phyloP scores from a whole-genome alignment of 2,888 invertebrate genomes.

The Listrodromus nycthemerus region DNA sequence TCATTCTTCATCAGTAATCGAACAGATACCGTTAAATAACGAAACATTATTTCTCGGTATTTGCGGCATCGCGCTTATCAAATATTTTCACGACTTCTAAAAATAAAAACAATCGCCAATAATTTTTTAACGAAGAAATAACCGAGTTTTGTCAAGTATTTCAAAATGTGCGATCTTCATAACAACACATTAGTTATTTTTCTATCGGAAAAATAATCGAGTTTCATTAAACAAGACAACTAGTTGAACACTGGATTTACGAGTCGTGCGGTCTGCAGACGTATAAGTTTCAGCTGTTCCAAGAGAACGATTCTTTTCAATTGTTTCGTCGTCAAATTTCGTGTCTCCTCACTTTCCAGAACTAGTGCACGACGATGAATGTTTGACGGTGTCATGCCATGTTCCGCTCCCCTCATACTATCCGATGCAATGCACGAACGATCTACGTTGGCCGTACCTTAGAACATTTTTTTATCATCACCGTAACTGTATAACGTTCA shows the following conservation, averaged over 20 bases:
- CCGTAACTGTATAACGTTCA: neutral
- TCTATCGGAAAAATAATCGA: neutral
- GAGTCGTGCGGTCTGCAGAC: conserved; percentile 51
- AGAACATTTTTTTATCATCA: conserved; percentile 54
- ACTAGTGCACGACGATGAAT: conserved; percentile 56
- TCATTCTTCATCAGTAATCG: neutral
- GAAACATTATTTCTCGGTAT: neutral
- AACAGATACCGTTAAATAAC: neutral
- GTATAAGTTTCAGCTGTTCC: conserved; percentile 70
- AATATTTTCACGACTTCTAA: neutral
- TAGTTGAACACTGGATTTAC: conserved; percentile 2
- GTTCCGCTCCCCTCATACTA: conserved; percentile 53
- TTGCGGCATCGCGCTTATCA: neutral
- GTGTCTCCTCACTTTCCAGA: conserved; percentile 70
- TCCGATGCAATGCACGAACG: conserved; percentile 50
- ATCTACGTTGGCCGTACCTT: conserved; percentile 65
- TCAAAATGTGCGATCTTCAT: neutral
- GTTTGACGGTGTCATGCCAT: conserved; percentile 44
- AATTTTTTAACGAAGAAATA: neutral
- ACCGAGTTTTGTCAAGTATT: neutral
- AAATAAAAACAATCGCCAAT: neutral
- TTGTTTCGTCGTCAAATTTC: conserved; percentile 67
- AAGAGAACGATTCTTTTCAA: conserved; percentile 71
- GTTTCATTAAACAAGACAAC: conserved; percentile 3
- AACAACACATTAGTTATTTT: neutral